Conservation (phyloP, 2,797 vertebrate species). For the Anomalospiza imberbis region DNA sequence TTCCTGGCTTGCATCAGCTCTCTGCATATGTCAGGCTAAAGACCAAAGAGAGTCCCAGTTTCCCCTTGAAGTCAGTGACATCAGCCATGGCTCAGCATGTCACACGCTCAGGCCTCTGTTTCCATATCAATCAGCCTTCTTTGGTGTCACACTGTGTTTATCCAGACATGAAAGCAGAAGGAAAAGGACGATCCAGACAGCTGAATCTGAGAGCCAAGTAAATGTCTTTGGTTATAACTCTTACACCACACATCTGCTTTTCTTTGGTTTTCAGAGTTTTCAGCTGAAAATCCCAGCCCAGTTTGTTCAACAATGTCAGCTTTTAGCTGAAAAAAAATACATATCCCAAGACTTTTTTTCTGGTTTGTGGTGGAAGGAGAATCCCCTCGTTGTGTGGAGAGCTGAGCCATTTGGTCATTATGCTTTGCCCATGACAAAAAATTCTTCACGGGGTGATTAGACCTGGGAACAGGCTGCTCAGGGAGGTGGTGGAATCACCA, state of each 20-base stretch:
- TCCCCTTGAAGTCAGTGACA: neutral
- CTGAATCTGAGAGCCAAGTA: neutral
- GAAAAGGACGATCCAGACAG: neutral
- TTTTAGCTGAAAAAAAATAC: neutral
- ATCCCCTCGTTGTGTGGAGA: neutral
- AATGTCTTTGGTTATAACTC: neutral
- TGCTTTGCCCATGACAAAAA: neutral
- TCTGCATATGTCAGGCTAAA: neutral
- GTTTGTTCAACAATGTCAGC: neutral
- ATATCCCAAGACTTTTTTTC: neutral
- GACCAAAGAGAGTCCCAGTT: neutral
- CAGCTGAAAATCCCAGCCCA: neutral
- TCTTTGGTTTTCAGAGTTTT: neutral
- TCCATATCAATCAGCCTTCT: neutral
- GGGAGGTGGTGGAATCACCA: neutral
- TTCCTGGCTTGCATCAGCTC: neutral
- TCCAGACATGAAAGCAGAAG: neutral
- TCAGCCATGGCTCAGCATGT: neutral
- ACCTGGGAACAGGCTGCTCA: neutral
- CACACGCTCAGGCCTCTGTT: neutral
- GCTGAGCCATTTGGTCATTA: neutral
- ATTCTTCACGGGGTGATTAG: neutral
- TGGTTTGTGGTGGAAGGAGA: neutral
- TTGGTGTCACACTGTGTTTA: neutral
- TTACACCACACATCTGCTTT: neutral